Conservation (phyloP, 2,888 invertebrate genomes). For the Anorthoa munda region DNA sequence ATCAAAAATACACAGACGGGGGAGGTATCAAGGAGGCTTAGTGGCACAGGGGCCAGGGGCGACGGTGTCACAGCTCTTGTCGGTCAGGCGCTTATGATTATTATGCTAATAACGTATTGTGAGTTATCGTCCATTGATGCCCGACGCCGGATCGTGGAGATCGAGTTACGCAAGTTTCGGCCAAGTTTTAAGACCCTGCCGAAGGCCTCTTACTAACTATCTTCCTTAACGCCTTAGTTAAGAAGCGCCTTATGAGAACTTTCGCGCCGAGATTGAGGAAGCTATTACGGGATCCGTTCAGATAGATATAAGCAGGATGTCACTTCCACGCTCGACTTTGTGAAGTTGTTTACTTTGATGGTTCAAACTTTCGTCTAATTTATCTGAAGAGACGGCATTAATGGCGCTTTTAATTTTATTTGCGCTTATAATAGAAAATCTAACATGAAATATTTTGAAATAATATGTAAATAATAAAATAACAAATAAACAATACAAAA, state of each 20-base stretch:
- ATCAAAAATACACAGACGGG: constrained; percentile 44
- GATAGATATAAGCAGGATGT: constrained; percentile 90
- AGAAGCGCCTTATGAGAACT: constrained; percentile 91
- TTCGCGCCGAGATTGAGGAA: constrained; percentile 90
- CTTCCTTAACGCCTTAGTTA: constrained; percentile 90
- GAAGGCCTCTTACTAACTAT: constrained; percentile 89
- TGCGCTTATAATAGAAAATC: constrained; percentile 18
- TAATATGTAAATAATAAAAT: constrained; percentile 3
- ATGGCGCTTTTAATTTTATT: constrained; percentile 58
- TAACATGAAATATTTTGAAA: not conserved
- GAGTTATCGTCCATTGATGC: constrained; percentile 84
- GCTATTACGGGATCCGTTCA: constrained; percentile 90
- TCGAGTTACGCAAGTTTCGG: constrained; percentile 88
- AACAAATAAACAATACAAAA: not conserved
- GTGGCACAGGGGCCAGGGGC: constrained; percentile 30
- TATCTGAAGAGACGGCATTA: constrained; percentile 77
- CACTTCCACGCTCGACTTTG: constrained; percentile 89
- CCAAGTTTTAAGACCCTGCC: constrained; percentile 89
- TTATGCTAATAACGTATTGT: constrained; percentile 89
- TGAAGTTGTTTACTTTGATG: constrained; percentile 89
- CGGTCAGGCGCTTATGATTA: constrained; percentile 78
- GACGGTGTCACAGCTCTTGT: constrained; percentile 51
- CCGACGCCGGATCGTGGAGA: constrained; percentile 82
- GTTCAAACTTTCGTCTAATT: constrained; percentile 85
- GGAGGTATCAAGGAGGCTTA: constrained; percentile 46